phyloP scores from a whole-genome alignment of 2,888 invertebrate species.

The Calliscelio sp. region DNA sequence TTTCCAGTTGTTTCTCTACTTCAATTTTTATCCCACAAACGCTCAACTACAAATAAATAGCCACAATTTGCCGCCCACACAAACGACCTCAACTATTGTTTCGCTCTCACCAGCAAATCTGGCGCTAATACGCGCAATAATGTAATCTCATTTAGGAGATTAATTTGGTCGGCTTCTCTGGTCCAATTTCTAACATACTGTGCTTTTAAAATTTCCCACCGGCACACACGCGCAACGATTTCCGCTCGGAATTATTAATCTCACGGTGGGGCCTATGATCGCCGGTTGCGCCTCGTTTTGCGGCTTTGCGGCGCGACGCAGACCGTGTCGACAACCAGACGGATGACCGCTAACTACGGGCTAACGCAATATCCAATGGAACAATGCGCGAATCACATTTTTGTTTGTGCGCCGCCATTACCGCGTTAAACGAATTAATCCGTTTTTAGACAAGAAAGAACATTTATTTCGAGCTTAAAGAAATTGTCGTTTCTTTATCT shows the following conservation, averaged over 20 bases:
- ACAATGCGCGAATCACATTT: slow-evolving; percentile 75
- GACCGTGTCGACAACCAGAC: slow-evolving; percentile 76
- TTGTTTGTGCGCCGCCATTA: slow-evolving; percentile 33
- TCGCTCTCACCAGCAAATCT: background rate
- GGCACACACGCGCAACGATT: slow-evolving; percentile 36
- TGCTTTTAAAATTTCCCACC: slow-evolving; percentile 29
- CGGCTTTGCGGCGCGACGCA: slow-evolving; percentile 77
- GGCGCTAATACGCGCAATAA: slow-evolving; percentile 14
- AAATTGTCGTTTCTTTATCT: too few relatives aligned
- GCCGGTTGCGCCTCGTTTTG: slow-evolving; percentile 73
- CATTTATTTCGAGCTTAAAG: too few relatives aligned
- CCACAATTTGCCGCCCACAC: too few relatives aligned
- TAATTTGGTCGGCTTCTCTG: slow-evolving; percentile 3
- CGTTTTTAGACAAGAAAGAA: too few relatives aligned
- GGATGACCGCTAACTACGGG: slow-evolving; percentile 78
- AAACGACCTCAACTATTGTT: background rate
- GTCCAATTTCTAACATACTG: slow-evolving; percentile 8
- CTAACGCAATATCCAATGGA: slow-evolving; percentile 78
- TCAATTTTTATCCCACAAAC: too few relatives aligned
- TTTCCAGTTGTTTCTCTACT: too few relatives aligned
- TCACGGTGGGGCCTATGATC: slow-evolving; percentile 30
- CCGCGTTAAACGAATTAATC: slow-evolving; percentile 28
- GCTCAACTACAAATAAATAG: too few relatives aligned
- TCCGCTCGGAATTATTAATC: slow-evolving; percentile 68
- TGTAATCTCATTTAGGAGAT: slow-evolving; percentile 19